Evolutionary conservation across 2,888 invertebrate genomes (phyloP), one percentile per base, ranked within the genome.

Genomic region (Stenolophus ochropezus): DNA sequence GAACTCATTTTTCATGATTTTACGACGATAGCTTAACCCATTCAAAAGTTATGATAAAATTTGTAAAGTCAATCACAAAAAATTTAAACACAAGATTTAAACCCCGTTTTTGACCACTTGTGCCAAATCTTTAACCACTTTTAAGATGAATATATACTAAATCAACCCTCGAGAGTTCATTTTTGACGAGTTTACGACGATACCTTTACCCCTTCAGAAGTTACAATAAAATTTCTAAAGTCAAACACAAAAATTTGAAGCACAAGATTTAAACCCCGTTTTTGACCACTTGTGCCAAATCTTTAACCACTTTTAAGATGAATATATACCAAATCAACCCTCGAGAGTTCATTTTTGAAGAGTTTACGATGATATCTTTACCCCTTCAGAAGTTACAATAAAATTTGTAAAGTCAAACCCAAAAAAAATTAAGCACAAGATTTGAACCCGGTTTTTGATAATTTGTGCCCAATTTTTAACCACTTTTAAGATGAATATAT

Each of bases 221-320:
- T 8, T 33, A 33, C 8, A 8, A 33, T 8, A 1, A 1, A 33
- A 33, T 42, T 42, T 42, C 11, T 42, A 8, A 42, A 1, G 8
- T 42, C 33, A 42, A 1, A 42, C 11, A 3, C 49, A 49, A 49
- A 33, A 33, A 33, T 2, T 33, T 33, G 4, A 0, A 33, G 76
- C n/a, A n/a, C n/a, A n/a, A n/a, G n/a, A n/a, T n/a, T n/a, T n/a
- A n/a, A n/a, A n/a, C n/a, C n/a, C 20, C 76, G 6, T 86, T 96
- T 96, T 88, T 96, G 96, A 82, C 1, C 4, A 1, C 33, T 4
- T 33, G n/a, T n/a, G n/a, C n/a, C n/a, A 33, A 33, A 4, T 5
- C 1, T 8, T 33, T 33, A 33, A 8, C 8, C 33, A 33, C 33
- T 33, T 33, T 33, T 2, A 33, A 33, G 4, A 33, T 4, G 8